Evolutionary conservation across 2,113 vertebrate genomes (phyloP).

Genomic region (Triplophysa dalaica): DNA sequence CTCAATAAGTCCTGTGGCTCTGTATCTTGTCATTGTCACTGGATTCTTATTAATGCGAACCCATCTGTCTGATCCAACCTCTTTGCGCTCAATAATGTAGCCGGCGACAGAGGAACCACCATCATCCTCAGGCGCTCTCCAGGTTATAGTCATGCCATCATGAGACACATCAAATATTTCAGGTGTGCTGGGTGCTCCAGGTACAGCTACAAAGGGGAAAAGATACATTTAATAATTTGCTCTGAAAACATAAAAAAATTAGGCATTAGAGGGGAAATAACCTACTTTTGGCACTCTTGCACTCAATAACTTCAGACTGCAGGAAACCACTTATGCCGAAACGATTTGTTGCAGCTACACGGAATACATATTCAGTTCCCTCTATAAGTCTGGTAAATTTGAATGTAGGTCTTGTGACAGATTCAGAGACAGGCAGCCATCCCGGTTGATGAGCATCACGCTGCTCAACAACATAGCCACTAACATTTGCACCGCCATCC

Average conservation of each 20-base stretch:
- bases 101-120: conserved; percentile 88
- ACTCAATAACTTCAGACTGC: conserved; percentile 94
- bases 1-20: conserved; percentile 92
- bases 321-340: conserved; percentile 92
- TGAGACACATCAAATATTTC: conserved; percentile 90
- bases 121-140: conserved; percentile 89
- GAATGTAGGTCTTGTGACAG: conserved; percentile 89
- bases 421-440: conserved; percentile 93
- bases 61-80: conserved; percentile 91
- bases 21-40: conserved; percentile 96
- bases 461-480: conserved; percentile 94
- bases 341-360: conserved; percentile 94
- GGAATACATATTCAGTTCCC: conserved; percentile 96
- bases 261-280: conserved; percentile 45
- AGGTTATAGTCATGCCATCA: conserved; percentile 96
- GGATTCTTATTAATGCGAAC: conserved; percentile 91
- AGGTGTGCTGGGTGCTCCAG: conserved; percentile 87
- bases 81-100: conserved; percentile 95
- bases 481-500: conserved; percentile 92
- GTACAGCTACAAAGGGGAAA: conserved; percentile 76
- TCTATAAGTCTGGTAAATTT: conserved; percentile 91
- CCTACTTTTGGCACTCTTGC: conserved; percentile 95
- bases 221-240: neutral
- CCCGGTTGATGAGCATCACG: conserved; percentile 93
- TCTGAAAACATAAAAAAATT: neutral